Conservation (phyloP, 2,113 vertebrate species). For the Agapornis roseicollis region DNA sequence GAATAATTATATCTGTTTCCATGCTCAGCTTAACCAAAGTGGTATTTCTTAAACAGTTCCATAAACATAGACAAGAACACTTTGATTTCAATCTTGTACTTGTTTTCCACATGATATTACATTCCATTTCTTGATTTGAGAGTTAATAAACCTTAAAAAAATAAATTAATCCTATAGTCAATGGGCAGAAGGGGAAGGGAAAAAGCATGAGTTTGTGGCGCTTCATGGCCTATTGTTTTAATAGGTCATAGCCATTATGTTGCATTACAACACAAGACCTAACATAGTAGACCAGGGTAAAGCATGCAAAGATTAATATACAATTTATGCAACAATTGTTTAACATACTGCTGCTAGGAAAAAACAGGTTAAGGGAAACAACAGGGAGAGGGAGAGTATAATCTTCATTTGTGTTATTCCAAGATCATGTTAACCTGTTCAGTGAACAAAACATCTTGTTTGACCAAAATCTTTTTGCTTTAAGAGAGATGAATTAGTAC, state of each 20-base stretch:
- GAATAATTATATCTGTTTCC: slow-evolving; percentile 33
- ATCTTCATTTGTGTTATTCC: background rate
- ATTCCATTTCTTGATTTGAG: background rate
- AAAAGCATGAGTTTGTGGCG: background rate
- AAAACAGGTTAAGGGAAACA: background rate
- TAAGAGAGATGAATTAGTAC: background rate
- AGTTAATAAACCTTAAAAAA: slow-evolving; percentile 26
- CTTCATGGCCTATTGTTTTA: background rate
- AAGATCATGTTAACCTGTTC: background rate
- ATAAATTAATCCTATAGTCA: background rate
- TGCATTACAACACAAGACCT: background rate
- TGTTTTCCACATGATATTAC: slow-evolving; percentile 9
- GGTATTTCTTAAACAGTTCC: slow-evolving; percentile 46
- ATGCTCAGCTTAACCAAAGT: slow-evolving; percentile 22
- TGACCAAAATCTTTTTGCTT: background rate
- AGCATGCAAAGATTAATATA: background rate
- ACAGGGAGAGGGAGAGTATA: background rate
- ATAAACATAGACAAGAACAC: slow-evolving; percentile 18
- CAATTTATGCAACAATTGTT: background rate
- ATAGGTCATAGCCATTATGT: background rate
- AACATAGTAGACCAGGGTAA: background rate
- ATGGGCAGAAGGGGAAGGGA: background rate
- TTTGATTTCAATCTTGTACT: background rate
- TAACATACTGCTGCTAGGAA: background rate
- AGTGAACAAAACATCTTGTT: background rate